Conservation (phyloP, 2,797 vertebrate species). For the Chiroxiphia lanceolata region DNA sequence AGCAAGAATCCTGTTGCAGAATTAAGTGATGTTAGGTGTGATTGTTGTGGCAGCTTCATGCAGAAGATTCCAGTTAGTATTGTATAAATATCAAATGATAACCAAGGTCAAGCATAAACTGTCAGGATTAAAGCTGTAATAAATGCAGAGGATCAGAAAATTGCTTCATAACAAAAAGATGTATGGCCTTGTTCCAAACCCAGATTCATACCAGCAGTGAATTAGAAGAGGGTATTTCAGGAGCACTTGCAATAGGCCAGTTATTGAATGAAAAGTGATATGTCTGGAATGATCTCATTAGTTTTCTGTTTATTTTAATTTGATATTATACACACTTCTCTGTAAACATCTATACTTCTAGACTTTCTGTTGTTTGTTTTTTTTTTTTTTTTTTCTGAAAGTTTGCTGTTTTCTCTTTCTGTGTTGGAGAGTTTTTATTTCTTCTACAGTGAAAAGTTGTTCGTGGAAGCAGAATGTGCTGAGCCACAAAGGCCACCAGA, state of each 20-base stretch:
- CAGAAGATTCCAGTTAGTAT: constrained; percentile 29
- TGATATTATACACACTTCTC: not conserved
- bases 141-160: constrained; percentile 70
- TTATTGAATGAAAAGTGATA: constrained; percentile 24
- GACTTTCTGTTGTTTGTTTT: not conserved
- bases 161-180: constrained; percentile 58
- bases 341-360: not conserved
- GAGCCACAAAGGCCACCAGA: not conserved
- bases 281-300: constrained; percentile 5
- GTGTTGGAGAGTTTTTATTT: not conserved
- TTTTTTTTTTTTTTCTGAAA: not conserved
- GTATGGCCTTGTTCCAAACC: constrained; percentile 52
- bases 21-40: not conserved
- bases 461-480: not conserved
- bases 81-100: constrained; percentile 51
- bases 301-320: constrained; percentile 20
- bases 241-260: constrained; percentile 40
- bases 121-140: constrained; percentile 38
- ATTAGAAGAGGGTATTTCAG: constrained; percentile 67
- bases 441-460: not conserved
- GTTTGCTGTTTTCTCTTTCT: not conserved
- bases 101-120: constrained; percentile 63
- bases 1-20: not conserved
- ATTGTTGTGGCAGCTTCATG: not conserved
- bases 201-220: constrained; percentile 42